Conservation (phyloP, 2,797 vertebrate species). For the Liparis tanakae region DNA sequence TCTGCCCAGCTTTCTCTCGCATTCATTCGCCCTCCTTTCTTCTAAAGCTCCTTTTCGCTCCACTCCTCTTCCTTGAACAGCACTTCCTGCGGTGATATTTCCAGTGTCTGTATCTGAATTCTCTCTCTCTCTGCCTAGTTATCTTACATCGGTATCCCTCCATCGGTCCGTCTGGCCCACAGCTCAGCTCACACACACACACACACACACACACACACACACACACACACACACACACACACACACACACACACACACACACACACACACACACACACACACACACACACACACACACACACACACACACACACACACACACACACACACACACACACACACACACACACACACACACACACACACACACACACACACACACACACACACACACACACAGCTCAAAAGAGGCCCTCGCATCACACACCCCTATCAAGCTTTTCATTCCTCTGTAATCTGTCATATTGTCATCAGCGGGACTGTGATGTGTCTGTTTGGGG, state of each 20-base stretch:
- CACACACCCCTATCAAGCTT: slow-evolving; percentile 48
- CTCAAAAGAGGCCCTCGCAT: slow-evolving; percentile 41
- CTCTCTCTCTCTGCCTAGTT: slow-evolving; percentile 43
- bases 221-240: slow-evolving; percentile 20
- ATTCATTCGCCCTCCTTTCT: slow-evolving; percentile 1
- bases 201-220: neutral
- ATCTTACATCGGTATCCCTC: slow-evolving; percentile 60
- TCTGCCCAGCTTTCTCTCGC: slow-evolving; percentile 5
- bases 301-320: slow-evolving; percentile 14
- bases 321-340: slow-evolving; percentile 8
- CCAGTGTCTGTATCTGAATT: slow-evolving; percentile 15
- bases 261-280: neutral
- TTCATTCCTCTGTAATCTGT: slow-evolving; percentile 59
- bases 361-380: slow-evolving; percentile 15
- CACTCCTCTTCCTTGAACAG: slow-evolving; percentile 3
- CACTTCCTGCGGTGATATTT: slow-evolving; percentile 20
- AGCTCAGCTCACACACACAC: slow-evolving; percentile 45
- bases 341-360: slow-evolving; percentile 20
- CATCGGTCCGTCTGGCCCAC: slow-evolving; percentile 45
- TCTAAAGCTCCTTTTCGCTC: neutral
- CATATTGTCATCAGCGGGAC: slow-evolving; percentile 63
- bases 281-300: slow-evolving; percentile 25
- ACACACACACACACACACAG: slow-evolving; percentile 6
- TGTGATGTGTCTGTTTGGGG: slow-evolving; percentile 28
- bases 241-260: slow-evolving; percentile 17